Conservation (phyloP, 2,888 invertebrate species). For the Embidobia sp. region DNA sequence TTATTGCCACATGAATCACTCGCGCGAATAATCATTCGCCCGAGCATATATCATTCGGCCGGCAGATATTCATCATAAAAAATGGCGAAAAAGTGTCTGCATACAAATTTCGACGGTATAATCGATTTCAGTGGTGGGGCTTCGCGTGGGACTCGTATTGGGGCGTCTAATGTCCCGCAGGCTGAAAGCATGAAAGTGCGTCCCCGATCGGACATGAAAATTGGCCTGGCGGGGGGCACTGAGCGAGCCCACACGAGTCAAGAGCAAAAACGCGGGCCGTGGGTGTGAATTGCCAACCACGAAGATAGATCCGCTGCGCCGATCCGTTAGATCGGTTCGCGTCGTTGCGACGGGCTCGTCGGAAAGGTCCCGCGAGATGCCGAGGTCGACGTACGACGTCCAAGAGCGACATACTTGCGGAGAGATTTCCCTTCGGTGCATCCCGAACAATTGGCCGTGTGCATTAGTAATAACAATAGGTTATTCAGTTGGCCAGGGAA, state of each 20-base stretch:
- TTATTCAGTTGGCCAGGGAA: too few relatives aligned
- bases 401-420: slow-evolving; percentile 14
- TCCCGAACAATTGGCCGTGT: slow-evolving; percentile 1
- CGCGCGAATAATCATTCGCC: slow-evolving; percentile 54
- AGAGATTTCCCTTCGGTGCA: slow-evolving; percentile 7
- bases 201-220: slow-evolving; percentile 75
- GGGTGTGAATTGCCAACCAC: slow-evolving; percentile 78
- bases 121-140: slow-evolving; percentile 52
- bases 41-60: slow-evolving; percentile 56
- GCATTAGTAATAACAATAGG: too few relatives aligned
- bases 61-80: slow-evolving; percentile 57
- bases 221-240: slow-evolving; percentile 74
- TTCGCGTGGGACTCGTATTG: slow-evolving; percentile 60
- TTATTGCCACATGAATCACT: slow-evolving; percentile 60
- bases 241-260: slow-evolving; percentile 71
- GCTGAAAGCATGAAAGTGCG: slow-evolving; percentile 63
- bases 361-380: slow-evolving; percentile 29
- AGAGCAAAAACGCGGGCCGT: slow-evolving; percentile 75
- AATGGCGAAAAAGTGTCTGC: slow-evolving; percentile 56
- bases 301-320: slow-evolving; percentile 73
- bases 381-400: slow-evolving; percentile 39
- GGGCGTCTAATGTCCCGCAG: slow-evolving; percentile 55
- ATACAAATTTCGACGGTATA: slow-evolving; percentile 63
- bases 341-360: slow-evolving; percentile 41
- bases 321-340: slow-evolving; percentile 60